Base-by-base conservation (phyloP, 2,888 invertebrate species). In the Cremastinae sp. region DNA sequence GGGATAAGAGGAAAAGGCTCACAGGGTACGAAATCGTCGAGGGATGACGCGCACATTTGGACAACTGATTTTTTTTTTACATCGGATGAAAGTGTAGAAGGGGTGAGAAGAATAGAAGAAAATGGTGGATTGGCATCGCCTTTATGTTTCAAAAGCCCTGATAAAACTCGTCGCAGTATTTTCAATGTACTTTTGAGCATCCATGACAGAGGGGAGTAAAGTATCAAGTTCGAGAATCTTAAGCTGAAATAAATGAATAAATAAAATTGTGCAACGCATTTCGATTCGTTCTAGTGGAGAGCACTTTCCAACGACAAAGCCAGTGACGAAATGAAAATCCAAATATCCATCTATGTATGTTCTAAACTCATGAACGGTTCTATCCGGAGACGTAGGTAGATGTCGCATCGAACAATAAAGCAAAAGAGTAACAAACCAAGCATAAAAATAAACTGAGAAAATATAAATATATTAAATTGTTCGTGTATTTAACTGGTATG, bases 401-500 rank as follows among this genome's bases (percentile, higher is more conserved):
- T 34, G 49, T 59, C 51, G 36, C 41, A 18, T 10, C 38, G 47
- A 56, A 36, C n/a, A 20, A 34, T 18, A 45, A 22, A 61, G 53
- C 38, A 43, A 66, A 66, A 49, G 18, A 71, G 62, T 54, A 68
- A 49, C 16, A 70, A 62, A 62, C 10, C n/a, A 38, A 45, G 69
- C 47, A 38, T 36, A 58, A 7, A 49, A 62, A 12, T 47, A 47
- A 41, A 58, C 62, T 14, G 51, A 22, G 47, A 43, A 45, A 43
- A 59, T 45, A 59, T 59, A 59, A 28, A 62, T 62, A 47, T 47
- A 43, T 43, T 34, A 70, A 72, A 70, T 73, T 77, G 70, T 75
- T 78, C 64, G 62, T 79, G 69, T 78, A 79, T 77, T 79, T 74
- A 66, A 75, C 70, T 74, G 74, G 70, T 77, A 75, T 65, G 56